Conservation (phyloP, 2,797 vertebrate genomes). For the Chiloscyllium punctatum region DNA sequence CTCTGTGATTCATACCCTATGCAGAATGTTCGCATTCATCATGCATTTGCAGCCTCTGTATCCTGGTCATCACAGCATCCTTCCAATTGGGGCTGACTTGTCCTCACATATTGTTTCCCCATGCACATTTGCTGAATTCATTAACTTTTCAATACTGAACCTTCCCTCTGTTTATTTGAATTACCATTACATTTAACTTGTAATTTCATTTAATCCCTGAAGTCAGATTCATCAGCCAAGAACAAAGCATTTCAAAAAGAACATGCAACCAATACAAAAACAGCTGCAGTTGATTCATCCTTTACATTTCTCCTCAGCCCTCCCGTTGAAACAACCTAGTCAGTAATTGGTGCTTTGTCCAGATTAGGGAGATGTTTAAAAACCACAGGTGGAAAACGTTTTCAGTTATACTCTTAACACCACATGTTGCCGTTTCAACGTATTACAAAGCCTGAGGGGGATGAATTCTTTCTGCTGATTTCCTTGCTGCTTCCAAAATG, state of each 20-base stretch:
- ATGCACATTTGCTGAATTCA: background rate
- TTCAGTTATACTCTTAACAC: background rate
- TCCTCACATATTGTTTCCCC: background rate
- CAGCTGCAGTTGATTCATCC: background rate
- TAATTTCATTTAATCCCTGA: constrained; percentile 16
- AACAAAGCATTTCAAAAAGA: background rate
- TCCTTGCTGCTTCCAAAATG: background rate
- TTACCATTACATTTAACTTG: background rate
- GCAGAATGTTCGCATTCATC: background rate
- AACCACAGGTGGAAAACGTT: background rate
- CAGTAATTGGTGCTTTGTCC: background rate
- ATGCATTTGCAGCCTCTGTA: background rate
- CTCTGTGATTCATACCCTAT: background rate
- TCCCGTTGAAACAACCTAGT: background rate
- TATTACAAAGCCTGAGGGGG: background rate
- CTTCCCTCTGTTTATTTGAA: background rate
- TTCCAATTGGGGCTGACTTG: background rate
- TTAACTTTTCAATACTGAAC: background rate
- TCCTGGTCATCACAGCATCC: background rate
- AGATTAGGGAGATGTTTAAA: background rate
- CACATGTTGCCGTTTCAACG: background rate
- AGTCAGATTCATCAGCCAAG: background rate
- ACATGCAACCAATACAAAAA: background rate
- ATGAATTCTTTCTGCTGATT: background rate
- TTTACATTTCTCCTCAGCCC: background rate